Percentiles rank a stretch among this genome's conserved stretches.
phyloP scores from a whole-genome alignment of 2,113 vertebrate genomes.

The Prolemur simus region DNA sequence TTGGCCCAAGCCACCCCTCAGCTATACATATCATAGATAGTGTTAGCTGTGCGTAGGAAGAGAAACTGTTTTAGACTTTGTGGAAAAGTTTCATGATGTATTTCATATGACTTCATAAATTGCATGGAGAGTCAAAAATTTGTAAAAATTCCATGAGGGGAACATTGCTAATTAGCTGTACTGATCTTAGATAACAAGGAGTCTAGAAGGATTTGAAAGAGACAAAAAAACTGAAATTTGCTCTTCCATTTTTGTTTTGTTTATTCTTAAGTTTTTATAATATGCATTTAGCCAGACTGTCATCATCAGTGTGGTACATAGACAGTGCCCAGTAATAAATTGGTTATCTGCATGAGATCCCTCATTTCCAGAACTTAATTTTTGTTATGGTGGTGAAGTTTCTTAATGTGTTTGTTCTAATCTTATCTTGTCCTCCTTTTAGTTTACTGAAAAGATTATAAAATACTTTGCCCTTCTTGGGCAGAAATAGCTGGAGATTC shows the following conservation, averaged over 20 bases:
- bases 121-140: neutral
- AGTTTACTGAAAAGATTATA: neutral
- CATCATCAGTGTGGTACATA: neutral
- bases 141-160: neutral
- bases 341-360: neutral
- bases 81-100: neutral
- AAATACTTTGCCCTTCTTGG: neutral
- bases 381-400: neutral
- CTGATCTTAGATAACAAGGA: neutral
- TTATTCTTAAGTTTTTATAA: neutral
- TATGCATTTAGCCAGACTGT: neutral
- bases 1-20: neutral
- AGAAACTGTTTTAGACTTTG: neutral
- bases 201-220: neutral
- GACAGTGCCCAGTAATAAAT: neutral
- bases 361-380: neutral
- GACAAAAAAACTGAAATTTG: neutral
- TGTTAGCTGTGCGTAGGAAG: neutral
- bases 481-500: neutral
- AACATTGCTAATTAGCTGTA: neutral
- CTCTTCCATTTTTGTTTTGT: neutral
- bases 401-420: neutral
- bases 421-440: neutral
- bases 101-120: neutral
- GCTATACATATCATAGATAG: neutral